Evolutionary conservation across 2,888 invertebrate species (phyloP).

Genomic region (Athalia cordata): DNA sequence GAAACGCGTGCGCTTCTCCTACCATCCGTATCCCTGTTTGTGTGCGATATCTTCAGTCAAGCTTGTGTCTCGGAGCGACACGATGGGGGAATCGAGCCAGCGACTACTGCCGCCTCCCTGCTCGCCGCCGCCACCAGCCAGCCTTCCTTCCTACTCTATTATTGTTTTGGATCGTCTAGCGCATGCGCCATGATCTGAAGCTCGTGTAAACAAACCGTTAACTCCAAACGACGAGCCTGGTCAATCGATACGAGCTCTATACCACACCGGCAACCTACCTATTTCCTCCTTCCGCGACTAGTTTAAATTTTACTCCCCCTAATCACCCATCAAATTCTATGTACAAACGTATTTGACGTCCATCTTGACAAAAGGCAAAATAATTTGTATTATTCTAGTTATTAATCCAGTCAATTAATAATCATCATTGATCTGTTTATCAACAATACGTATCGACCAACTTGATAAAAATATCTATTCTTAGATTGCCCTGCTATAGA

Average conservation of each 20-base stretch:
- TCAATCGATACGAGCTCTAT: constrained; percentile 66
- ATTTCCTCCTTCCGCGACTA: constrained; percentile 41
- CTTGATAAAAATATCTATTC: too few relatives aligned
- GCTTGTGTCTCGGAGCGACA: constrained; percentile 5
- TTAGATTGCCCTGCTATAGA: too few relatives aligned
- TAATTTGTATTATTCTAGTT: too few relatives aligned
- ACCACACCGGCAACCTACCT: neutral
- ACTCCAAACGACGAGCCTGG: constrained; percentile 63
- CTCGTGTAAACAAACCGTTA: constrained; percentile 72
- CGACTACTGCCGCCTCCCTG: constrained; percentile 50
- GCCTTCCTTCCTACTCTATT: constrained; percentile 66
- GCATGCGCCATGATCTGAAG: constrained; percentile 67
- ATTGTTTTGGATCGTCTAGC: constrained; percentile 69
- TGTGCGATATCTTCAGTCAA: neutral
- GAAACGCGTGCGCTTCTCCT: constrained; percentile 21
- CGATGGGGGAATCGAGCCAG: constrained; percentile 47
- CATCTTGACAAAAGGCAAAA: too few relatives aligned
- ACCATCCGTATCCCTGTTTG: constrained; percentile 32
- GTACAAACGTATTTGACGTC: too few relatives aligned
- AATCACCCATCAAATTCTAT: neutral
- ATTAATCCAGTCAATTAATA: too few relatives aligned
- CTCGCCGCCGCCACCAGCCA: constrained; percentile 60
- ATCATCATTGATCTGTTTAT: too few relatives aligned
- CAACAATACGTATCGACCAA: too few relatives aligned
- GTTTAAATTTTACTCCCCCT: constrained; percentile 50